Evolutionary conservation across 2,888 invertebrate species (phyloP).

Genomic region (Liodrosophila aerea): DNA sequence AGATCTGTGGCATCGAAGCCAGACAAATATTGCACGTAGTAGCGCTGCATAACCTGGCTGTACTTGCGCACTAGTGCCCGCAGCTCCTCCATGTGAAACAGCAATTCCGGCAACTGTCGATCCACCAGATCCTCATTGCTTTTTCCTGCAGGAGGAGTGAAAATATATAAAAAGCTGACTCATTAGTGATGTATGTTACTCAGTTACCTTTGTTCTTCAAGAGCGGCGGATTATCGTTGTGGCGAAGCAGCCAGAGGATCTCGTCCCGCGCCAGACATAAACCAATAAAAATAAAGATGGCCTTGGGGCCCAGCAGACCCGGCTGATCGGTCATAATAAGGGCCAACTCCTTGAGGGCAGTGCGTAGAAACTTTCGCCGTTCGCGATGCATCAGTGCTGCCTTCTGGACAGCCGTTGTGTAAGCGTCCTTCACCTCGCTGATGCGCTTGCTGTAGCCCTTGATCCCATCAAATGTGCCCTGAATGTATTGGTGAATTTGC

Average conservation of each 20-base stretch:
- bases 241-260: slow-evolving; percentile 97
- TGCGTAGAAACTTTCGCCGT: slow-evolving; percentile 96
- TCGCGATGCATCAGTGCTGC: slow-evolving; percentile 96
- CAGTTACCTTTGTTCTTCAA: slow-evolving; percentile 91
- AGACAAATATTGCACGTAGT: slow-evolving; percentile 97
- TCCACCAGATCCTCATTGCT: slow-evolving; percentile 97
- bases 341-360: slow-evolving; percentile 96
- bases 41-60: slow-evolving; percentile 97
- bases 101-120: slow-evolving; percentile 96
- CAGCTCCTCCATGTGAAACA: slow-evolving; percentile 99
- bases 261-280: slow-evolving; percentile 98
- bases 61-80: slow-evolving; percentile 97
- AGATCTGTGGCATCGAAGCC: slow-evolving; percentile 97
- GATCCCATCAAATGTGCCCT: slow-evolving; percentile 95
- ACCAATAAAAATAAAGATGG: slow-evolving; percentile 97
- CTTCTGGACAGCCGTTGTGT: slow-evolving; percentile 93
- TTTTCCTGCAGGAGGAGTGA: slow-evolving; percentile 61
- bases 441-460: slow-evolving; percentile 97
- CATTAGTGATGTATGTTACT: too few relatives aligned
- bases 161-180: too few relatives aligned
- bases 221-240: slow-evolving; percentile 96
- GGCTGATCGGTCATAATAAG: slow-evolving; percentile 98
- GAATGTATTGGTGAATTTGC: slow-evolving; percentile 96
- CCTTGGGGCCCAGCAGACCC: slow-evolving; percentile 97
- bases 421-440: slow-evolving; percentile 97